Percentiles rank a stretch among this genome's conserved stretches.
phyloP scores from a whole-genome alignment of 2,113 vertebrate species.

The Amphiprion percula region DNA sequence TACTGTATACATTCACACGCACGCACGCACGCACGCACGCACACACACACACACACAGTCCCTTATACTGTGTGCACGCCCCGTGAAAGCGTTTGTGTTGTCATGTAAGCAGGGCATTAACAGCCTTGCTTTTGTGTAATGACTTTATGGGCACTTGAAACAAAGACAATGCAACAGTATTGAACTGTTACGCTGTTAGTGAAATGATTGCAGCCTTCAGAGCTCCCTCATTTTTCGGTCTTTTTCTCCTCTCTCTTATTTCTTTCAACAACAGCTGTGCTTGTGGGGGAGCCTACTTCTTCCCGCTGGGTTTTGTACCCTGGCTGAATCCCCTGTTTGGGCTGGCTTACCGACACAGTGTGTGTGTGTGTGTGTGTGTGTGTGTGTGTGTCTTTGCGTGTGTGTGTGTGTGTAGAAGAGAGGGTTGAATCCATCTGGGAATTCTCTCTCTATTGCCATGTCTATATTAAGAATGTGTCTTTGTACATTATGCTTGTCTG shows the following conservation, averaged over 20 bases:
- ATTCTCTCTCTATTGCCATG: constrained; percentile 27
- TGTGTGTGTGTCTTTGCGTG: constrained; percentile 8
- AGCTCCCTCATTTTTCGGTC: background rate
- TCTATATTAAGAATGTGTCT: constrained; percentile 32
- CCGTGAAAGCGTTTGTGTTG: constrained; percentile 31
- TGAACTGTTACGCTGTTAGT: constrained; percentile 18
- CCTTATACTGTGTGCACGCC: constrained; percentile 6
- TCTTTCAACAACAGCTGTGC: constrained; percentile 65
- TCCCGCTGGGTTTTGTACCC: constrained; percentile 71
- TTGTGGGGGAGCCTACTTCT: constrained; percentile 49
- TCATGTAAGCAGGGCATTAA: constrained; percentile 24
- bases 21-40: constrained; percentile 12
- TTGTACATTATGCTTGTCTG: constrained; percentile 5
- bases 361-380: constrained; percentile 45
- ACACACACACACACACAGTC: constrained; percentile 11
- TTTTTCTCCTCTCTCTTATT: background rate
- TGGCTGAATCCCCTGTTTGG: constrained; percentile 66
- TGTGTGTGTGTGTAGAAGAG: background rate
- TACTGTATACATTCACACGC: constrained; percentile 32
- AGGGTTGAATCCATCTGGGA: constrained; percentile 41
- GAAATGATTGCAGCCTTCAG: constrained; percentile 27
- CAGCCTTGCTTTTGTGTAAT: constrained; percentile 34
- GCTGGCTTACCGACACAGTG: constrained; percentile 41
- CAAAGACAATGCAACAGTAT: constrained; percentile 30
- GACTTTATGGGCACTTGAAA: constrained; percentile 38